Conservation (phyloP, 2,113 vertebrate species). For the Propithecus coquereli region DNA sequence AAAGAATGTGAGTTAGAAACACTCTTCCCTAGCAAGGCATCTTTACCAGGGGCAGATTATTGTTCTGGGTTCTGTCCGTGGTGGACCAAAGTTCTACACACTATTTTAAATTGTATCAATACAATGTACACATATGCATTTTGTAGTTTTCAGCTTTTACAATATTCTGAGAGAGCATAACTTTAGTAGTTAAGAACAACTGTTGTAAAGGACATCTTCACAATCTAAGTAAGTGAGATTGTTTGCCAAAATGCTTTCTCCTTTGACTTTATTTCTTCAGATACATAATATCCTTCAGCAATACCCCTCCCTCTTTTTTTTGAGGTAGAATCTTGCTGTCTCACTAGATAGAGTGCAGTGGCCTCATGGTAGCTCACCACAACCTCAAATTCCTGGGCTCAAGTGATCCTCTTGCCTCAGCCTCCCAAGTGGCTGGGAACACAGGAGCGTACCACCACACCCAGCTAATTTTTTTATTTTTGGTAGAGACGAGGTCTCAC, state of each 20-base stretch:
- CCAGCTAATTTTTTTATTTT: too few relatives aligned
- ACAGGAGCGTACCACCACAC: too few relatives aligned
- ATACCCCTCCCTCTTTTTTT: rapidly evolving
- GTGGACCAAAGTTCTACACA: neutral
- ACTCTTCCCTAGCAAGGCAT: neutral
- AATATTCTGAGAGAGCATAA: neutral
- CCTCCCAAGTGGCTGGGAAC: too few relatives aligned
- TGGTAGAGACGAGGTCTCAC: too few relatives aligned
- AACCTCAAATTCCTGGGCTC: too few relatives aligned
- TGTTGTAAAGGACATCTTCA: neutral
- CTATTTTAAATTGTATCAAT: neutral
- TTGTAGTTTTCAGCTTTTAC: neutral
- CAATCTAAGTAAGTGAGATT: neutral
- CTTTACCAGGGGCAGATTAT: neutral
- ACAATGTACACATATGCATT: neutral
- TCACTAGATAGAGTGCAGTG: too few relatives aligned
- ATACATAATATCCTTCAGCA: neutral
- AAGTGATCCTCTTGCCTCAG: too few relatives aligned
- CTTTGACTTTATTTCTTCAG: neutral
- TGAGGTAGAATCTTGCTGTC: too few relatives aligned
- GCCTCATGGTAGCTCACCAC: too few relatives aligned
- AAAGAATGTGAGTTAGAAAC: neutral
- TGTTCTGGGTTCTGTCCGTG: neutral
- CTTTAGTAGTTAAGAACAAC: neutral
- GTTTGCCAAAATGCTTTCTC: neutral